Base-by-base conservation (phyloP, 2,888 invertebrate genomes). In the Leptopilina syphax region DNA sequence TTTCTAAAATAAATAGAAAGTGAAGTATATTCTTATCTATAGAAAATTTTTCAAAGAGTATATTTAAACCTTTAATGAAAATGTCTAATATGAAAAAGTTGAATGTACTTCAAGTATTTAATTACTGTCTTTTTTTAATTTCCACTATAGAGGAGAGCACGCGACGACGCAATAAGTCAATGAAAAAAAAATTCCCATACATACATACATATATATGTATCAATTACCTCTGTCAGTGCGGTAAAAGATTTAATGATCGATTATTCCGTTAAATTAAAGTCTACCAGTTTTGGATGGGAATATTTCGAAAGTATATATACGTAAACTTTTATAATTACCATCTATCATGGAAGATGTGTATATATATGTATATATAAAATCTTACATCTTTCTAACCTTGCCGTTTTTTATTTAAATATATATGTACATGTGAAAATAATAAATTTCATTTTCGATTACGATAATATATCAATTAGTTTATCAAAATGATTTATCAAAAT, bases 251-350 rank as follows among this genome's bases (percentile, higher is more conserved):
- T 34, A 73, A 73, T 73, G 73, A 73, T 73, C 57, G 73, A 73
- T 73, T 73, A 73, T 34, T 73, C 73, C 8, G 70, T 24, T 70
- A 70, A 70, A 70, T 54, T 70, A 70, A 24, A 70, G 70, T 70
- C 24, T 54, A 50, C 54, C 24, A 5, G 34, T 73, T 73, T 73
- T 9, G 54, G 54, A 34, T n/a, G 54, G 27, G 44, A 44, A 8
- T 9, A 57, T 73, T 57, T 57, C 57, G 57, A 73, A 73, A 73
- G 73, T 73, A 34, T 34, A 34, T 34, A 34, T 34, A 34, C 34
- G 34, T 34, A 57, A 27, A 44, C 44, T 73, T 70, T 63, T 57
- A 73, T 73, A 73, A 73, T 73, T 73, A 27, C 34, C 12, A 12
- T 13, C 3, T n/a, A 9, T n/a, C n/a, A 13, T 44, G 8, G 44